Evolutionary conservation across 2,113 vertebrate species (phyloP), one percentile per base, ranked within the genome.

Genomic region (Mirza zaza): DNA sequence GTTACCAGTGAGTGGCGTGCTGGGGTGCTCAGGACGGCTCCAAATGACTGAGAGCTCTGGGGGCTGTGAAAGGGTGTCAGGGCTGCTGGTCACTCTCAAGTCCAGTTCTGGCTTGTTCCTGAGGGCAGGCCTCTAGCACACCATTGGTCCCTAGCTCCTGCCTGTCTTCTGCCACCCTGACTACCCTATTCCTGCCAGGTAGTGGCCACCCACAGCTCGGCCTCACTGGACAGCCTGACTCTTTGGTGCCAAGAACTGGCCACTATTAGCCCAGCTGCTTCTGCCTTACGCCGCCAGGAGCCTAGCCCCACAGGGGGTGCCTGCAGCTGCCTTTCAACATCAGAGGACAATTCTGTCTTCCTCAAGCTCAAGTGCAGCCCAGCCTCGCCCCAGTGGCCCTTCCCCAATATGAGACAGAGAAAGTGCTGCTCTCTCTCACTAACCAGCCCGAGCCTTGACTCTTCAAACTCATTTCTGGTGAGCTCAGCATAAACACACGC

Each of bases 321-420:
- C 18, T 20, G 0, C 0, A 34, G 29, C 0, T 45, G 12, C 59
- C 29, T 0, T 8, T 29, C 55, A n/a, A 23, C 10, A 85, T 95
- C 48, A 36, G 13, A n/a, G 42, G 8, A 71, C 1, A 25, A 39
- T 18, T 3, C 1, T 0, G 0, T 61, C 91, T 55, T 77, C 57
- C 65, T 89, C 18, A 9, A 39, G 34, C 39, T 52, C 42, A 29
- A 39, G 23, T 52, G 50, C 45, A 63, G 57, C 36, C 12, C 36
- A 52, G 29, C 52, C 27, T 36, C 50, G 48, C 36, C 13, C 36
- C 39, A 23, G 13, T 18, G 79, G 21, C 25, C 70, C 36, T 23
- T 23, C 23, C 50, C 71, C 67, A 3, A 59, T 7, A 20, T 13
- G 14, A 39, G 42, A 23, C 71, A 27, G 7, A 92, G 73, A 48